phyloP scores from a whole-genome alignment of 2,113 vertebrate genomes.

The Cairina moschata region DNA sequence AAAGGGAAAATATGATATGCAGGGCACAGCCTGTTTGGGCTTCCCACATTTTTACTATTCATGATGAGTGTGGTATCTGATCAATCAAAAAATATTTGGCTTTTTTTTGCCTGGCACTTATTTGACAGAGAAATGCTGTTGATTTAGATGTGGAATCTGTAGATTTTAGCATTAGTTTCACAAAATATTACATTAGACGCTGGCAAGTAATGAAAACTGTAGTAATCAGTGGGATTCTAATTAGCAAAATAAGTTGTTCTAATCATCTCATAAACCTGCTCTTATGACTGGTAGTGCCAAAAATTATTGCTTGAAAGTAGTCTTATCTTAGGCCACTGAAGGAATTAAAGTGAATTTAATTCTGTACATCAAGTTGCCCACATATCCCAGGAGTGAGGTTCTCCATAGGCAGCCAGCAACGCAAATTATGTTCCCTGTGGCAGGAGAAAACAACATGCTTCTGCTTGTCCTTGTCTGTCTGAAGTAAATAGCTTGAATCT shows the following conservation, averaged over 20 bases:
- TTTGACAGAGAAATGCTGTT: not conserved
- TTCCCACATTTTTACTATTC: not conserved
- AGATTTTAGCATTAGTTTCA: not conserved
- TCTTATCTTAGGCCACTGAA: not conserved
- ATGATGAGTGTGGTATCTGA: not conserved
- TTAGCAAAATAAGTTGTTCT: not conserved
- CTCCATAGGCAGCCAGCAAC: not conserved
- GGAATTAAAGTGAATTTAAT: not conserved
- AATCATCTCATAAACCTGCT: not conserved
- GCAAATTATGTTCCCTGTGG: not conserved
- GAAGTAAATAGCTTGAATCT: conserved; percentile 3
- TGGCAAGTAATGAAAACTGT: not conserved
- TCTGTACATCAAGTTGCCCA: not conserved
- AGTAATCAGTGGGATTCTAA: not conserved
- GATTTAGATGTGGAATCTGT: not conserved
- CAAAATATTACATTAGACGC: not conserved
- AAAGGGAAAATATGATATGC: not conserved
- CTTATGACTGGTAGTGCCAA: conserved; percentile 1
- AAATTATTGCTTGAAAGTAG: not conserved
- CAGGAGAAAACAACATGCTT: not conserved
- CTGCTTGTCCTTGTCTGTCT: not conserved
- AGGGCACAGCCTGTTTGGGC: not conserved
- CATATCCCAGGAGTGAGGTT: not conserved
- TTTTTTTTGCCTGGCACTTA: not conserved
- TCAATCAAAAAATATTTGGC: not conserved